A percentile compares a stretch with the other conserved stretches of the same genome.
Evolutionary conservation across 2,797 vertebrate species (phyloP).

Genomic region (Amblyraja radiata): DNA sequence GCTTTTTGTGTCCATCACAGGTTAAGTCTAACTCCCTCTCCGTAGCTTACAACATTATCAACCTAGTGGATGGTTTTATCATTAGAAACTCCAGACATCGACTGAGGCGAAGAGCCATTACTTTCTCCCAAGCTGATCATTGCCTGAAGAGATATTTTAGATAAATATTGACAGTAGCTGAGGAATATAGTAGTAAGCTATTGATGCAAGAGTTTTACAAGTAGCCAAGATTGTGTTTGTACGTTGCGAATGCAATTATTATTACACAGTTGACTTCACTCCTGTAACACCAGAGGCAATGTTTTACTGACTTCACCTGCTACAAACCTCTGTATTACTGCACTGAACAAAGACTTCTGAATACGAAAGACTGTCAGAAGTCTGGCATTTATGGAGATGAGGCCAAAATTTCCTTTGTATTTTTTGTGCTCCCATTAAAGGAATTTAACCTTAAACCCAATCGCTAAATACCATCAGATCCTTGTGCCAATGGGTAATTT

Average conservation of each 20-base stretch:
- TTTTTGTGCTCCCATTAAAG: too few relatives aligned
- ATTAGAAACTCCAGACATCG: background rate
- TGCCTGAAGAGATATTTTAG: constrained; percentile 23
- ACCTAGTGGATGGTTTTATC: background rate
- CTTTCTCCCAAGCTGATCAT: constrained; percentile 17
- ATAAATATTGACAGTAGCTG: constrained; percentile 19
- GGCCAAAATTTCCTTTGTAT: too few relatives aligned
- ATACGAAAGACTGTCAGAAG: background rate
- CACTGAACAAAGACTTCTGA: background rate
- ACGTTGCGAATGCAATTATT: constrained; percentile 28
- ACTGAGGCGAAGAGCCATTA: background rate
- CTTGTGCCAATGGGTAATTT: too few relatives aligned
- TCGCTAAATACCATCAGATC: too few relatives aligned
- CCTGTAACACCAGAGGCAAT: constrained; percentile 18
- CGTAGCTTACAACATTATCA: background rate
- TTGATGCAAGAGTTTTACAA: background rate
- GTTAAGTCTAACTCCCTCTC: background rate
- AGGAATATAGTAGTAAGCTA: background rate
- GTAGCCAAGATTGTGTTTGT: background rate
- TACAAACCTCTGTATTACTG: background rate
- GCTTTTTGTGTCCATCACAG: too few relatives aligned
- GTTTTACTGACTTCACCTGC: background rate
- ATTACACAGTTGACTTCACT: constrained; percentile 30
- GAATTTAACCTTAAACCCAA: too few relatives aligned
- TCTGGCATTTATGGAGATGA: background rate